Evolutionary conservation across 2,888 invertebrate species (phyloP).

Genomic region (Euplagia quadripunctaria): DNA sequence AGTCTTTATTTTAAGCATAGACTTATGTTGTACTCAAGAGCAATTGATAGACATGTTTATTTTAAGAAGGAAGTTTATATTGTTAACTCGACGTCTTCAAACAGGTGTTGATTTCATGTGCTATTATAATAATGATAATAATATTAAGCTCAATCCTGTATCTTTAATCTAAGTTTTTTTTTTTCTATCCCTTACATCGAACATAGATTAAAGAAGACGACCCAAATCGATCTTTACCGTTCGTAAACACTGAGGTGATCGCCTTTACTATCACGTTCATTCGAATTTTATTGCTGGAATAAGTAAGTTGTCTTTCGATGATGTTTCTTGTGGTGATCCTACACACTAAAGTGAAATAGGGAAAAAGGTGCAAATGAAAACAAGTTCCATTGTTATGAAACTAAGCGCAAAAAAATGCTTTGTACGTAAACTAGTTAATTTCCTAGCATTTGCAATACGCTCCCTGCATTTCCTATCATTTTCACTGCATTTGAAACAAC

Average conservation of each 20-base stretch:
- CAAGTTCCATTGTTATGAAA: constrained; percentile 64
- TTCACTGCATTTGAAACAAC: not conserved
- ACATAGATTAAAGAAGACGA: not conserved
- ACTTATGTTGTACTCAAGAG: too few relatives aligned
- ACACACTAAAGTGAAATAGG: constrained; percentile 36
- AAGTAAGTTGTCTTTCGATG: not conserved
- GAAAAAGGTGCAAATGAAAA: constrained; percentile 54
- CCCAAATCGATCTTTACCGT: not conserved
- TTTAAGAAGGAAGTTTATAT: too few relatives aligned
- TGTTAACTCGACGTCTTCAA: too few relatives aligned
- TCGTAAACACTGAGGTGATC: not conserved
- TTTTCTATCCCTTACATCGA: too few relatives aligned
- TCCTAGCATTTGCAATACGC: constrained; percentile 38
- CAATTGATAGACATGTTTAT: too few relatives aligned
- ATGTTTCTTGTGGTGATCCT: constrained; percentile 15
- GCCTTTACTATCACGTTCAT: not conserved
- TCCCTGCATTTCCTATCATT: constrained; percentile 25
- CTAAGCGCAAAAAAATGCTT: constrained; percentile 50
- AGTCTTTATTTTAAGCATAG: too few relatives aligned
- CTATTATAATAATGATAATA: too few relatives aligned
- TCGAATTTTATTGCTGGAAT: not conserved
- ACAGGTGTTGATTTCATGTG: too few relatives aligned
- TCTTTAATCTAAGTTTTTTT: too few relatives aligned
- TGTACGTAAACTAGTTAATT: constrained; percentile 46
- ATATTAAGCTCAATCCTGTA: too few relatives aligned